phyloP scores from a whole-genome alignment of 2,797 vertebrate species.

The Amblyraja radiata region DNA sequence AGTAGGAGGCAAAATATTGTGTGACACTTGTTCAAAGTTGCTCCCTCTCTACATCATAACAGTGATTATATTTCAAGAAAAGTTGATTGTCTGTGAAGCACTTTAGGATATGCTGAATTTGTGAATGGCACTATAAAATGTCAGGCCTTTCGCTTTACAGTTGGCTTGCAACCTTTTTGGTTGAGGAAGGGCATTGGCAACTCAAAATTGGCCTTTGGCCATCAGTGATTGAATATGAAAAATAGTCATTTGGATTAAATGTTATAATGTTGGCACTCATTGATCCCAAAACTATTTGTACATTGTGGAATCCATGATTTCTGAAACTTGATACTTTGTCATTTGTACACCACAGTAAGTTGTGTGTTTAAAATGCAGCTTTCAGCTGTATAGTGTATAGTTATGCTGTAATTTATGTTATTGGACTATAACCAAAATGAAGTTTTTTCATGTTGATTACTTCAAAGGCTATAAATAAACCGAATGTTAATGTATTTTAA shows the following conservation, averaged over 20 bases:
- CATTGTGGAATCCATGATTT: too few species aligned
- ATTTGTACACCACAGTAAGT: not conserved
- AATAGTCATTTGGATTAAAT: not conserved
- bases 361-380: not conserved
- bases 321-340: not conserved
- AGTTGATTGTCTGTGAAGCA: not conserved
- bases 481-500: not conserved
- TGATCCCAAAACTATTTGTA: too few species aligned
- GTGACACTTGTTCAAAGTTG: not conserved
- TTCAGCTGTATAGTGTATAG: not conserved
- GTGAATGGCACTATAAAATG: not conserved
- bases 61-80: not conserved
- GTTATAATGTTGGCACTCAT: not conserved
- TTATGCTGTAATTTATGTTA: not conserved
- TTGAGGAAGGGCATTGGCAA: not conserved
- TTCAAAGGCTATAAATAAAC: accelerated
- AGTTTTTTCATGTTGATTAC: not conserved
- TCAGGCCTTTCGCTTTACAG: not conserved
- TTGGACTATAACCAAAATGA: not conserved
- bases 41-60: too few species aligned
- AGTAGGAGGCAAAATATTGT: not conserved
- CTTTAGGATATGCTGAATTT: not conserved
- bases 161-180: not conserved
- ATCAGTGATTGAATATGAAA: not conserved
- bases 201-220: not conserved